Evolutionary conservation across 2,888 invertebrate genomes (phyloP).

Genomic region (Zeuzera pyrina): DNA sequence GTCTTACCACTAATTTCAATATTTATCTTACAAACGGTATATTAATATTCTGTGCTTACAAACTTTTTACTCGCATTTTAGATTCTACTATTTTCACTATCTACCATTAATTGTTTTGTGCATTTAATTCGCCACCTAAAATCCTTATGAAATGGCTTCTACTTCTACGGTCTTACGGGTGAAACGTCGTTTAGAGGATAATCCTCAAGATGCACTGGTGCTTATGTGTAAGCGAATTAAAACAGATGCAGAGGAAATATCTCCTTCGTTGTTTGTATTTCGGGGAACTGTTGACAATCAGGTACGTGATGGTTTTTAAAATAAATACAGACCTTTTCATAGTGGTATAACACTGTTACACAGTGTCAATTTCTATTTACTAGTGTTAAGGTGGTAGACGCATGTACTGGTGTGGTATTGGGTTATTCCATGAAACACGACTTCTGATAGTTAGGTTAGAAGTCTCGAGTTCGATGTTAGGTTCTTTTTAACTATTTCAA

Average conservation of each 20-base stretch:
- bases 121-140: too few relatives aligned
- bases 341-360: not conserved
- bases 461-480: too few relatives aligned
- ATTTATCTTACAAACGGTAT: too few relatives aligned
- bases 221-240: slow-evolving; percentile 81
- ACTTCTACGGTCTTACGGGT: slow-evolving; percentile 80
- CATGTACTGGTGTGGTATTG: too few relatives aligned
- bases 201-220: slow-evolving; percentile 80
- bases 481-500: too few relatives aligned
- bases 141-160: slow-evolving; percentile 16
- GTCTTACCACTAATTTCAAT: too few relatives aligned
- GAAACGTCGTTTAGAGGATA: slow-evolving; percentile 80
- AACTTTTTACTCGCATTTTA: not conserved
- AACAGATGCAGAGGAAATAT: slow-evolving; percentile 61
- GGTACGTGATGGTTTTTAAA: too few relatives aligned
- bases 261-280: slow-evolving; percentile 79
- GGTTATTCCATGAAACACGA: too few relatives aligned
- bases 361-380: too few relatives aligned
- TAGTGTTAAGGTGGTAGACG: too few relatives aligned
- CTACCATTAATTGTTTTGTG: not conserved
- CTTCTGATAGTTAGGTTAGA: too few relatives aligned
- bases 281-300: slow-evolving; percentile 80
- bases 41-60: not conserved
- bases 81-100: not conserved
- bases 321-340: too few relatives aligned